Conservation (phyloP, 1,140 invertebrate genomes). For the Hypothenemus hampei region DNA sequence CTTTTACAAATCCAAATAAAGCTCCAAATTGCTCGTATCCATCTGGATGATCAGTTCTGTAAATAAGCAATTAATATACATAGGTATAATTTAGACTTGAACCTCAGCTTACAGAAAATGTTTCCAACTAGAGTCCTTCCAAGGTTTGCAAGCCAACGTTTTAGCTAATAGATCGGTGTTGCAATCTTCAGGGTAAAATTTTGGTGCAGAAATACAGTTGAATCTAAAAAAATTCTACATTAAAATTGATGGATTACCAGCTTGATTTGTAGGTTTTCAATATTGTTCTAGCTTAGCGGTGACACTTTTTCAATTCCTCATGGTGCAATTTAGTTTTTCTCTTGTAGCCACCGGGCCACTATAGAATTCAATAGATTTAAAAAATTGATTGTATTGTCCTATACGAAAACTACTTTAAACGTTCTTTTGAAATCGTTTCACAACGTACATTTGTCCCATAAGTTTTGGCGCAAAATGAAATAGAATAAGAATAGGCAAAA, state of each 20-base stretch:
- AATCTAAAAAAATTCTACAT: conserved; percentile 34
- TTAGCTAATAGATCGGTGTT: conserved; percentile 31
- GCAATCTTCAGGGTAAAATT: conserved; percentile 34
- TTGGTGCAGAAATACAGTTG: conserved; percentile 30
- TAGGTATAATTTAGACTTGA: neutral
- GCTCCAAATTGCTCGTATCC: conserved; percentile 40
- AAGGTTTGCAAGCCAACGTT: conserved; percentile 32
- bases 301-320: too few relatives aligned
- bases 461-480: too few relatives aligned
- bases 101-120: conserved; percentile 32
- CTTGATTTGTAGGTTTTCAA: too few relatives aligned
- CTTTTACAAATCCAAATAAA: conserved; percentile 32
- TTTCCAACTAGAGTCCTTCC: conserved; percentile 39
- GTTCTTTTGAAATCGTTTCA: too few relatives aligned
- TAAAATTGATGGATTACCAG: neutral
- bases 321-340: too few relatives aligned
- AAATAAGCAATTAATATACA: conserved; percentile 6
- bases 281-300: too few relatives aligned
- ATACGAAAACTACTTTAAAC: too few relatives aligned
- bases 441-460: too few relatives aligned
- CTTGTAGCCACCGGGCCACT: too few relatives aligned
- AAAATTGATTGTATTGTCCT: too few relatives aligned
- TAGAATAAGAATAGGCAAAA: too few relatives aligned
- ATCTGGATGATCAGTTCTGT: conserved; percentile 17
- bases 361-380: too few relatives aligned